Base-by-base conservation (phyloP, 2,113 vertebrate genomes). In the Tetrao urogallus region DNA sequence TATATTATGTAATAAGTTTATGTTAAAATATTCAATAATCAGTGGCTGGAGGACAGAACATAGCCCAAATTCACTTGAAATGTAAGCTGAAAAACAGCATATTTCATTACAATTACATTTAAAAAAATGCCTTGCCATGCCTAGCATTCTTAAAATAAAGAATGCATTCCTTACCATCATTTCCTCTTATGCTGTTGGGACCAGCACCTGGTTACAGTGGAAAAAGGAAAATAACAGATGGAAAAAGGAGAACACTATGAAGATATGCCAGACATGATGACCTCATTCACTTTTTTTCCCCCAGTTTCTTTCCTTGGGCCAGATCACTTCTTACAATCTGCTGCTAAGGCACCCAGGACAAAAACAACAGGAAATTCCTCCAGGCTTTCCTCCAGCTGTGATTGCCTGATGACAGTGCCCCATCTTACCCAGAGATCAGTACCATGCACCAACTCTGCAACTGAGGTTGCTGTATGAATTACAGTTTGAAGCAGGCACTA, bases 21-120 rank as follows among this genome's bases (percentile, higher is more conserved):
- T 64, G 67, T 74, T 80, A 82, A 88, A 92, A 91, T 81, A 71
- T 34, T 79, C 32, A 74, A 32, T 66, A 90, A 82, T 60, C n/a
- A n/a, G 79, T 72, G 66, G 25, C 0, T 94, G 43, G 28, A 81
- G 15, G 34, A 77, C 17, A 88, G 25, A 83, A 65, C 16, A 5
- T 58, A 69, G 36, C 24, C 48, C 27, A 88, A 85, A 89, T 66
- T 19, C 25, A 60, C 30, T 89, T 86, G 48, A 80, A 75, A 66
- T 84, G 24, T 50, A 89, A 85, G 19, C 42, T 88, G 70, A 81
- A 95, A 69, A 38, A 0, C 27, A 60, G 12, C 28, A 18, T 32
- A 4, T 25, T 88, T 28, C 42, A 50, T 80, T 88, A 25, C 52
- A 79, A 27, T 78, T 78, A 40, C 27, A 32, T 82, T 86, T 89